These are phyloP conservation scores for Lobophora halterata DNA, from an alignment of 2,888 invertebrate species.

Conservation along the genomic window DNA sequence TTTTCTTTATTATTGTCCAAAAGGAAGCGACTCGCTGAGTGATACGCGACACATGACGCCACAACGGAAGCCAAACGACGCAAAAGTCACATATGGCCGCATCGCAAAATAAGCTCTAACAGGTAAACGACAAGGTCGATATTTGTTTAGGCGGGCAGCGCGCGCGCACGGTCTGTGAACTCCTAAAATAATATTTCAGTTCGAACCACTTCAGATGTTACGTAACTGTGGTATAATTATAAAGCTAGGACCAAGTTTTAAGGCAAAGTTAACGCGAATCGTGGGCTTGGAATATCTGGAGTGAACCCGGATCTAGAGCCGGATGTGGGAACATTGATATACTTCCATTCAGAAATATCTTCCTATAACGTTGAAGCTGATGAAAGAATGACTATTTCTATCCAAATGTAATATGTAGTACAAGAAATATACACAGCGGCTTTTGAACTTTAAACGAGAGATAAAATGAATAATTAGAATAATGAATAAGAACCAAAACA, in stretches of 20 bases:
- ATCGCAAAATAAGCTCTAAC: conserved; percentile 58
- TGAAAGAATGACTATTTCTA: too few relatives aligned
- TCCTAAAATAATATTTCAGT: conserved; percentile 79
- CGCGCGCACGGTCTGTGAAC: conserved; percentile 65
- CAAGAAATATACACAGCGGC: too few relatives aligned
- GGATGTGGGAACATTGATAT: neutral
- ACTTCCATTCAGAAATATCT: conserved; percentile 1
- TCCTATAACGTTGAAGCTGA: too few relatives aligned
- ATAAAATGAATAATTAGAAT: too few relatives aligned
- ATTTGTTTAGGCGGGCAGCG: conserved; percentile 37
- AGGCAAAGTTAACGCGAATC: conserved; percentile 54
- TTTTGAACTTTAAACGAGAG: too few relatives aligned
- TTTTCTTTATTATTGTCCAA: conserved; percentile 71
- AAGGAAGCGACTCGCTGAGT: conserved; percentile 74
- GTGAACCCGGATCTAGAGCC: conserved; percentile 5
- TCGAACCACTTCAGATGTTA: conserved; percentile 70
- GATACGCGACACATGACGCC: conserved; percentile 77
- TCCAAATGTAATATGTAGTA: too few relatives aligned
- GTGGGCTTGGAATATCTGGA: conserved; percentile 24
- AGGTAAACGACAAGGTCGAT: conserved; percentile 47
- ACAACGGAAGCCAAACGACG: conserved; percentile 46
- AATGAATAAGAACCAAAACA: too few relatives aligned
- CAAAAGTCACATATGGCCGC: conserved; percentile 37
- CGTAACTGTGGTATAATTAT: conserved; percentile 76
- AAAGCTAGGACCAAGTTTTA: conserved; percentile 65